A percentile compares a stretch with the other conserved stretches of the same genome.
Conservation (phyloP, 2,797 vertebrate species). For the Mus caroli region DNA sequence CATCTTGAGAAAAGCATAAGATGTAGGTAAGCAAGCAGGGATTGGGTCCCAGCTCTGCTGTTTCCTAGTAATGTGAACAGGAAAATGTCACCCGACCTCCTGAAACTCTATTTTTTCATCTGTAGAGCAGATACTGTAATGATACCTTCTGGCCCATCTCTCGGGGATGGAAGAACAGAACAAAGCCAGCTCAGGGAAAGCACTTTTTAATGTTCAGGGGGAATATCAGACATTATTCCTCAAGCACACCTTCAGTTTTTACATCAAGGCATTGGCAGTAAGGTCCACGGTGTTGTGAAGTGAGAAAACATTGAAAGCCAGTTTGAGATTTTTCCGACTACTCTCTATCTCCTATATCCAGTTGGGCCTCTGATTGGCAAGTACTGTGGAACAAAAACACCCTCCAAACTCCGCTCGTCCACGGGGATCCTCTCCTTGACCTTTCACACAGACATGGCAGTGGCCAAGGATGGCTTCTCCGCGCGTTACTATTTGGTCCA, state of each 20-base stretch:
- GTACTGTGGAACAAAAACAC: constrained; percentile 97
- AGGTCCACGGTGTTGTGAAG: background rate
- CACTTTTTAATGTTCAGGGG: background rate
- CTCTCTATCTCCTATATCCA: constrained; percentile 83
- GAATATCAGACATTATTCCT: constrained; percentile 17
- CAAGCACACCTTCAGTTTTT: constrained; percentile 13
- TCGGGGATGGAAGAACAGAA: background rate
- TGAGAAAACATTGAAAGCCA: background rate
- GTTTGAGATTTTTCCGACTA: constrained; percentile 4
- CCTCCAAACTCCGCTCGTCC: constrained; percentile 96
- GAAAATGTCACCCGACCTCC: constrained; percentile 3
- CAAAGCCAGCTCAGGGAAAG: constrained; percentile 30
- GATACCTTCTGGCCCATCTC: constrained; percentile 12
- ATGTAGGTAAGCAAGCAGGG: background rate
- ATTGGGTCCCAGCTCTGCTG: background rate
- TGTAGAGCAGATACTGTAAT: background rate
- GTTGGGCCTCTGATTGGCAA: constrained; percentile 98
- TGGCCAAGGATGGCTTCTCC: constrained; percentile 97
- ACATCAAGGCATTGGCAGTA: background rate
- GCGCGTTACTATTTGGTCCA: constrained; percentile 95
- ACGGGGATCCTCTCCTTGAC: constrained; percentile 96
- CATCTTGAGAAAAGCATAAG: constrained; percentile 17
- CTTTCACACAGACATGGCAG: constrained; percentile 99
- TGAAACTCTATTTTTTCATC: constrained; percentile 53
- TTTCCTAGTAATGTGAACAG: constrained; percentile 29